Percentiles rank a stretch among this genome's conserved stretches.
Conservation (phyloP, 2,888 invertebrate genomes). For the Selenia dentaria region DNA sequence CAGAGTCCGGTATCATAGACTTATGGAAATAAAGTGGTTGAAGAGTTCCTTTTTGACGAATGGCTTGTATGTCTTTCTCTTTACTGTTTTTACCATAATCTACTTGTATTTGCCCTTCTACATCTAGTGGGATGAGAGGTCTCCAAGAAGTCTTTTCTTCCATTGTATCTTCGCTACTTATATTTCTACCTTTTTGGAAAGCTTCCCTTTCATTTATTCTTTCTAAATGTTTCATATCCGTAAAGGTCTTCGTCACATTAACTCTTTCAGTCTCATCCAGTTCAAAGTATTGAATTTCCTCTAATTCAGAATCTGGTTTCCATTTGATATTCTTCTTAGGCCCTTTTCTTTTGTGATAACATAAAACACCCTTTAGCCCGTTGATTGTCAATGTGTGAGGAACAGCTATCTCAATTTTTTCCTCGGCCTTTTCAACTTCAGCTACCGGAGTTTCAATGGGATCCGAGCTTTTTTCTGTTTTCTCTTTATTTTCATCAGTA, state of each 20-base stretch:
- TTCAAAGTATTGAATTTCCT: conserved; percentile 95
- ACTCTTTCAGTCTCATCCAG: conserved; percentile 98
- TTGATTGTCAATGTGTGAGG: conserved; percentile 77
- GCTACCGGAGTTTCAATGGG: conserved; percentile 48
- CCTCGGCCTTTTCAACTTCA: conserved; percentile 53
- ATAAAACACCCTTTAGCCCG: conserved; percentile 90
- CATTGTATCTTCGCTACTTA: conserved; percentile 92
- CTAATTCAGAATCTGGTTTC: conserved; percentile 91
- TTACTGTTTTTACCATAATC: conserved; percentile 91
- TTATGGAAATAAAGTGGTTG: conserved; percentile 93
- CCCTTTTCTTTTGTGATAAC: conserved; percentile 89
- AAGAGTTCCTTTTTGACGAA: conserved; percentile 93
- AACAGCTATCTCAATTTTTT: conserved; percentile 64
- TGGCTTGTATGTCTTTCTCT: conserved; percentile 94
- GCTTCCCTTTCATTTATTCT: conserved; percentile 93
- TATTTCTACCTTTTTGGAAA: conserved; percentile 90
- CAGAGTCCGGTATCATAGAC: conserved; percentile 93
- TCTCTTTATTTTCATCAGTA: conserved; percentile 85
- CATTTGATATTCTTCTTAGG: conserved; percentile 93
- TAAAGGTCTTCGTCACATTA: conserved; percentile 96
- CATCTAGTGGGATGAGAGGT: conserved; percentile 88
- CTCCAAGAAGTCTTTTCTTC: conserved; percentile 92
- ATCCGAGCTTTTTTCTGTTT: conserved; percentile 52
- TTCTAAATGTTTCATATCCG: conserved; percentile 96
- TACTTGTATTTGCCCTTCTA: conserved; percentile 86